phyloP scores from a whole-genome alignment of 1,140 invertebrate genomes.

The Pseudomyrmex concolor region DNA sequence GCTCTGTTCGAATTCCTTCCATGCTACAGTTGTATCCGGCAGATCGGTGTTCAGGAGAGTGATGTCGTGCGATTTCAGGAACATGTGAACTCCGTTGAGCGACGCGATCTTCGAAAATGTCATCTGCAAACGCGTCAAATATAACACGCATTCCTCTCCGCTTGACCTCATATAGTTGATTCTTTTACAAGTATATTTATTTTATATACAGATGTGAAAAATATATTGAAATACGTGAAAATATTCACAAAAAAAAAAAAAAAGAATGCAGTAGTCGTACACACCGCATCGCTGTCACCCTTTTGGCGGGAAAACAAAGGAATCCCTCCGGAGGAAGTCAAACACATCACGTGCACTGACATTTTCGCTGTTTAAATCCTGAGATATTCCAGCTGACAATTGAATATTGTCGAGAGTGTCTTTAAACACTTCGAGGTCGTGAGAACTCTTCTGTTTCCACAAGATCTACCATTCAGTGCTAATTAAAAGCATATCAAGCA shows the following conservation, averaged over 20 bases:
- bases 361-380: slow-evolving; percentile 77
- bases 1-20: slow-evolving; percentile 90
- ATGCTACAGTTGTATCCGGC: slow-evolving; percentile 89
- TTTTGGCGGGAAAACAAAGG: slow-evolving; percentile 90
- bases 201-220: neutral
- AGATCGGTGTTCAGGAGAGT: slow-evolving; percentile 88
- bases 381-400: neutral
- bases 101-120: slow-evolving; percentile 92
- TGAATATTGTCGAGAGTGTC: neutral
- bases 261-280: slow-evolving; percentile 53
- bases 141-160: neutral
- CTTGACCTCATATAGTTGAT: neutral
- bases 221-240: neutral
- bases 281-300: slow-evolving; percentile 88
- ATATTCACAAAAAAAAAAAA: slow-evolving; percentile 13
- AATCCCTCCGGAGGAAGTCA: slow-evolving; percentile 89
- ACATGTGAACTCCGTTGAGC: slow-evolving; percentile 94
- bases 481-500: too few species aligned
- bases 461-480: too few species aligned
- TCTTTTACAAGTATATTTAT: neutral
- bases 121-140: slow-evolving; percentile 86
- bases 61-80: slow-evolving; percentile 90
- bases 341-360: slow-evolving; percentile 89
- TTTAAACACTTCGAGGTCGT: neutral
- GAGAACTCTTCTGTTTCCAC: too few species aligned